Base-by-base conservation (phyloP, 2,888 invertebrate species). In the Catocala sponsa region DNA sequence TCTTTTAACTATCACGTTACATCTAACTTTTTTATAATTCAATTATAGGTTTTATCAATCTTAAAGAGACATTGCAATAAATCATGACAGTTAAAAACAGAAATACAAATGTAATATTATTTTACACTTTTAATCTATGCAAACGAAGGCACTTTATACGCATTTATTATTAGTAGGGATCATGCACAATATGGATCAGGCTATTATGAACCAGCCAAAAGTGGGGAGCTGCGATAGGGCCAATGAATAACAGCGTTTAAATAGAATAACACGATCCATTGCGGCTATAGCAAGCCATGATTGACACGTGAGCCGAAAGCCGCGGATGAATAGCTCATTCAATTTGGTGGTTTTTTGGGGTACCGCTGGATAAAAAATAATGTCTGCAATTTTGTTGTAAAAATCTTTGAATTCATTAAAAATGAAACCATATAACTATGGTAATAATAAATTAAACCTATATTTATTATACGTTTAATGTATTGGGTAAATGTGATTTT, bases 301-400 rank as follows among this genome's bases (percentile, higher is more conserved):
- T 94, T 94, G 94, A 94, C 94, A 89, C 92, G 90, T 90, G 93
- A 93, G 90, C 89, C 90, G 83, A 77, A 81, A 78, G 74, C 83
- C 70, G 75, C 80, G 83, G 81, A 87, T 88, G 85, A 89, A 88
- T 85, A 80, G 83, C 77, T 80, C 81, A 82, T 86, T 85, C 84
- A 87, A 85, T 89, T 83, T 79, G 72, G 63, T 66, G 63, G 70
- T 68, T 77, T 83, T 66, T 64, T 71, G 51, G 74, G 75, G 75
- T 64, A 51, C 75, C 50, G 32, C 49, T 7, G 15, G 32, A 53
- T 58, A 55, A 15, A 13, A 35, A 41, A 51, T 9, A 38, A 35
- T 7, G 5, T n/a, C 11, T 42, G 42, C 42, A 11, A 42, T 11
- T 5, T 42, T 42, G n/a, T 11, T 11, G n/a, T 25, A 25, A 25